Evolutionary conservation across 2,888 invertebrate species (phyloP), one percentile per base, ranked within the genome.

Genomic region (Dynastes tityus): DNA sequence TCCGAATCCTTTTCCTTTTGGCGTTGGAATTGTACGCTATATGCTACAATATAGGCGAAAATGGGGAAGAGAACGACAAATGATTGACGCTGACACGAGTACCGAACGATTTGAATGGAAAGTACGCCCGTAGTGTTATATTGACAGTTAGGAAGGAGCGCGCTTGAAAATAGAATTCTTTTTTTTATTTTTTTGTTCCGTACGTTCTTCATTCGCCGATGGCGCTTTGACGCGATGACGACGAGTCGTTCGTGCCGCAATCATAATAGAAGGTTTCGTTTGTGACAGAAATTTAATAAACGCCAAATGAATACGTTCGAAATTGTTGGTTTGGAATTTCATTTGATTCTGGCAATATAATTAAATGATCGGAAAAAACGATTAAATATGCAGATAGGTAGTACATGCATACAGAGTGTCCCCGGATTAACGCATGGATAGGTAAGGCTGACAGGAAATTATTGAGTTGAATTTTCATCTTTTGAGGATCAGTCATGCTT

Each of bases 1-100:
- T 58, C 55, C 8, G 22, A 22, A 58, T 58, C 22, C 55, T 8
- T 8, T 58, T 58, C 55, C 55, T 22, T 3, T 58, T 22, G 22
- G 16, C n/a, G 55, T 22, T 27, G 55, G 6, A 53, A 53, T 16
- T 16, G 8, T 58, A 22, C 32, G 11, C 45, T 8, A 11, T 45
- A 11, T 8, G 45, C 45, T 45, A 45, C 45, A 45, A 45, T 58
- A 58, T 16, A 22, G 22, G 16, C 22, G 55, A 58, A 58, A 58
- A 67, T n/a, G 45, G 45, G n/a, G 40, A 45, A 67, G 22, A 22
- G 37, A 49, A 22, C 22, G 65, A 67, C 65, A 67, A 67, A 67
- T 68, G 68, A 68, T 68, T 68, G 68, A 68, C 68, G 68, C 68
- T 29, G 49, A 68, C 51, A 40, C 49, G 51, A 68, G 68, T 51